These are phyloP conservation scores for Scartelaos histophorus DNA, from an alignment of 2,113 vertebrate genomes.

Conservation along the genomic window DNA sequence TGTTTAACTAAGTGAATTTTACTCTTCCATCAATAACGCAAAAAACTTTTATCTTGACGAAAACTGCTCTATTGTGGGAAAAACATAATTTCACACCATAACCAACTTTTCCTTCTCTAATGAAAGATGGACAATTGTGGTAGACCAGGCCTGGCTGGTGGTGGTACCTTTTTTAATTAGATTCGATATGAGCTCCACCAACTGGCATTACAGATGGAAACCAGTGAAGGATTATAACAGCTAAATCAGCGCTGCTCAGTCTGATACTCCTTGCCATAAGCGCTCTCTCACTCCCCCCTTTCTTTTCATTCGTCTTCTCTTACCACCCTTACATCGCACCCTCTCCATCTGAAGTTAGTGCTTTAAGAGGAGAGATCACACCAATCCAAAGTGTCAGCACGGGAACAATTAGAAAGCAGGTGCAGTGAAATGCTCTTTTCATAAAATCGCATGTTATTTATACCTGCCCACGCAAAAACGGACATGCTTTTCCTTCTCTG, in stretches of 20 bases:
- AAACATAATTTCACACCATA: not conserved
- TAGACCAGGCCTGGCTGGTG: constrained; percentile 19
- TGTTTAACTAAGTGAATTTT: not conserved
- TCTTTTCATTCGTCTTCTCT: constrained; percentile 26
- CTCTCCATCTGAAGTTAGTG: constrained; percentile 31
- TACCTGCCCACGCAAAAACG: constrained; percentile 23
- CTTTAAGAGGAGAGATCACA: constrained; percentile 63
- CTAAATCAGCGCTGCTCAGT: constrained; percentile 42
- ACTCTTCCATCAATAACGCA: not conserved
- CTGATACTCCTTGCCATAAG: constrained; percentile 37
- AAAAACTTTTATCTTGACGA: not conserved
- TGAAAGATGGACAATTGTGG: constrained; percentile 1
- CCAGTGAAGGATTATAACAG: constrained; percentile 53
- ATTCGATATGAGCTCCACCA: constrained; percentile 38
- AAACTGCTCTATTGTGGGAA: not conserved
- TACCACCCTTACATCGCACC: constrained; percentile 40
- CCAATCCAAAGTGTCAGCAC: constrained; percentile 51
- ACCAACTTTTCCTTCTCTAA: not conserved
- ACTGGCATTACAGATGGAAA: constrained; percentile 54
- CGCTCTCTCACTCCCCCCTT: constrained; percentile 19
- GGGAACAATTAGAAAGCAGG: constrained; percentile 68
- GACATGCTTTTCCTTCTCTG: constrained; percentile 33
- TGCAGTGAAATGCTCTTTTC: constrained; percentile 60
- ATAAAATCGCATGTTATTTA: constrained; percentile 58
- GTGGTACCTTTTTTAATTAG: constrained; percentile 25